Percentiles rank a stretch among this genome's conserved stretches.
phyloP scores from a whole-genome alignment of 2,113 vertebrate genomes.

The Leuciscus idus region DNA sequence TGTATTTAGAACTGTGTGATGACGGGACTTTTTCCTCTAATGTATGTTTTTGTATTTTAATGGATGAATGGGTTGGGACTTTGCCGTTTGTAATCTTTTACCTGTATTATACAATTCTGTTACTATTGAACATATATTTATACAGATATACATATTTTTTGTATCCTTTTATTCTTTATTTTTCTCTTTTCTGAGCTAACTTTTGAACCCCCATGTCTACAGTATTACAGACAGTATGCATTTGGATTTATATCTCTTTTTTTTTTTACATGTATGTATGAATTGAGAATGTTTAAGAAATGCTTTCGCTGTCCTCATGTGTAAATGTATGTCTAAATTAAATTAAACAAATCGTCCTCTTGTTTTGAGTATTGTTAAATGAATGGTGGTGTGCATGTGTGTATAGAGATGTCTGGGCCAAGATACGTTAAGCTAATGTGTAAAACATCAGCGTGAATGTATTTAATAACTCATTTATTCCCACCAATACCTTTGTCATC shows the following conservation, averaged over 20 bases:
- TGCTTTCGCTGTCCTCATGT: slow-evolving; percentile 84
- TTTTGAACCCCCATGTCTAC: slow-evolving; percentile 72
- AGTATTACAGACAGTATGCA: slow-evolving; percentile 77
- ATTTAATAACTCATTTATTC: not conserved
- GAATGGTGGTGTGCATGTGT: not conserved
- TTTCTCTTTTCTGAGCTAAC: slow-evolving; percentile 67
- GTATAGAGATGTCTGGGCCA: not conserved
- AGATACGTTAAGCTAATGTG: not conserved
- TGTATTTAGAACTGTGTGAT: slow-evolving; percentile 61
- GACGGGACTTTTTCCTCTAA: slow-evolving; percentile 55
- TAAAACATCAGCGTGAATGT: not conserved
- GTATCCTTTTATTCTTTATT: slow-evolving; percentile 64
- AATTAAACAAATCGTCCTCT: slow-evolving; percentile 86
- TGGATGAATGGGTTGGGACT: slow-evolving; percentile 58
- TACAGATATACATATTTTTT: slow-evolving; percentile 84
- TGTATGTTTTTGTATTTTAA: slow-evolving; percentile 72
- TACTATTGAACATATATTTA: slow-evolving; percentile 81
- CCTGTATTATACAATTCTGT: slow-evolving; percentile 75
- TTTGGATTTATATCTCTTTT: slow-evolving; percentile 77
- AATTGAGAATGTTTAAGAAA: slow-evolving; percentile 85
- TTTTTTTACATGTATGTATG: slow-evolving; percentile 91
- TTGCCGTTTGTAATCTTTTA: slow-evolving; percentile 63
- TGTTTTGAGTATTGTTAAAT: slow-evolving; percentile 72
- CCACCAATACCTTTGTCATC: not conserved
- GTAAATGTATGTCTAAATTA: slow-evolving; percentile 88